Conservation (phyloP, 2,888 invertebrate genomes). For the Acanthosepion lycidas region DNA sequence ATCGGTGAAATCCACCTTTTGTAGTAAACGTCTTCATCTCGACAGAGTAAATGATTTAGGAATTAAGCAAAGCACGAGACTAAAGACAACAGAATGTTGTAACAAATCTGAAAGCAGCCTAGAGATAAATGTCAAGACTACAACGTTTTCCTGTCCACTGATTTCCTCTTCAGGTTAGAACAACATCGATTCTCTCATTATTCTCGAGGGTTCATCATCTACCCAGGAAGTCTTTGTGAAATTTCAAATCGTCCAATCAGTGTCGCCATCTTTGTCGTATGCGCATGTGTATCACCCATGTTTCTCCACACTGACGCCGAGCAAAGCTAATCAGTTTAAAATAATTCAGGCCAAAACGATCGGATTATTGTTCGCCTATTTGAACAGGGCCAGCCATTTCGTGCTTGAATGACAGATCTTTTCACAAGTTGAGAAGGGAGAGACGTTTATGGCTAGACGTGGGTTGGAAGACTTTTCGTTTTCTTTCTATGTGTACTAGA, state of each 20-base stretch:
- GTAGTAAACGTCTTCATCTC: too few relatives aligned
- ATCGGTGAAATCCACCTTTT: too few relatives aligned
- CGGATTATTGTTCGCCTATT: neutral
- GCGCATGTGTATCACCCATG: neutral
- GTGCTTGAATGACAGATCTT: neutral
- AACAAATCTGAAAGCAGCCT: neutral
- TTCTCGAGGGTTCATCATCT: neutral
- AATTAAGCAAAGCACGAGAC: too few relatives aligned
- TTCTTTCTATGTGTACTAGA: too few relatives aligned
- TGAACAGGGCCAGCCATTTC: neutral
- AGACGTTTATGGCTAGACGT: too few relatives aligned
- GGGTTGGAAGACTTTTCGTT: too few relatives aligned
- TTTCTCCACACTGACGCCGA: neutral
- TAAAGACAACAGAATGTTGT: neutral
- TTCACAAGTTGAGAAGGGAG: neutral
- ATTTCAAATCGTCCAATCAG: neutral
- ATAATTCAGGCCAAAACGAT: neutral
- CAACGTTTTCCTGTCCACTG: neutral
- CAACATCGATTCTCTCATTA: neutral
- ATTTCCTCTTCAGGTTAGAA: neutral
- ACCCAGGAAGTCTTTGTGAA: neutral
- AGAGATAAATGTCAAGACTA: neutral
- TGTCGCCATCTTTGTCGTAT: neutral
- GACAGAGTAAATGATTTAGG: too few relatives aligned
- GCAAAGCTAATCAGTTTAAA: neutral